Evolutionary conservation across 2,797 vertebrate species (phyloP), one percentile per base, ranked within the genome.

Genomic region (Glossophaga mutica): DNA sequence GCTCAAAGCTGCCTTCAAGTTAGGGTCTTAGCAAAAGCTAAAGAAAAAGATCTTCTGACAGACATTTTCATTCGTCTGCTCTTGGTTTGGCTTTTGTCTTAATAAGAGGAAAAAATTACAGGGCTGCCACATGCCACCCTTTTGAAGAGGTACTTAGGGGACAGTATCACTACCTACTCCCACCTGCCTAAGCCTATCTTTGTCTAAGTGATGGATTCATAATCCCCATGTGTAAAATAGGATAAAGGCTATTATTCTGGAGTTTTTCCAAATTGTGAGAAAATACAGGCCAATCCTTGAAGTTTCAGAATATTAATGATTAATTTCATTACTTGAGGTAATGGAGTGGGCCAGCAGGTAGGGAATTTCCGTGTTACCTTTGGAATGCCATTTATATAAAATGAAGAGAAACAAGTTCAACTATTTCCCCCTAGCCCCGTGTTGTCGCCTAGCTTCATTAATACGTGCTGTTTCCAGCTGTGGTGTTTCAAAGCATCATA

Each of bases 21-120:
- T 90, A 87, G 70, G 91, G 46, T 52, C 87, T 37, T 29, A 16
- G 42, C n/a, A 8, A 87, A 82, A 94, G 46, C n/a, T 90, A n/a
- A 57, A 18, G 0, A 68, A 68, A 95, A 91, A 87, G 65, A 87
- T 92, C 26, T 92, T 82, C 59, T 74, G n/a, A 62, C 22, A 82
- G 62, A 90, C 59, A 68, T 94, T 94, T 92, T 77, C 37, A 84
- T 84, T 92, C 46, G 46, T 71, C 82, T 87, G n/a, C 52, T 96
- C 81, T 70, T 50, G 11, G 70, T 65, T 92, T 71, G 89, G 29
- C 37, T 87, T 92, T 94, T 84, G n/a, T 87, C 65, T 92, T 95
- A 89, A 50, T 87, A 92, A 89, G 26, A 95, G 42, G 46, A 15
- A 83, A 87, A 76, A 89, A 57, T 46, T 87, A 84, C 26, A 96